These are phyloP conservation scores for Sternarchorhynchus goeldii DNA, from an alignment of 2,797 vertebrate genomes.

Conservation along the genomic window DNA sequence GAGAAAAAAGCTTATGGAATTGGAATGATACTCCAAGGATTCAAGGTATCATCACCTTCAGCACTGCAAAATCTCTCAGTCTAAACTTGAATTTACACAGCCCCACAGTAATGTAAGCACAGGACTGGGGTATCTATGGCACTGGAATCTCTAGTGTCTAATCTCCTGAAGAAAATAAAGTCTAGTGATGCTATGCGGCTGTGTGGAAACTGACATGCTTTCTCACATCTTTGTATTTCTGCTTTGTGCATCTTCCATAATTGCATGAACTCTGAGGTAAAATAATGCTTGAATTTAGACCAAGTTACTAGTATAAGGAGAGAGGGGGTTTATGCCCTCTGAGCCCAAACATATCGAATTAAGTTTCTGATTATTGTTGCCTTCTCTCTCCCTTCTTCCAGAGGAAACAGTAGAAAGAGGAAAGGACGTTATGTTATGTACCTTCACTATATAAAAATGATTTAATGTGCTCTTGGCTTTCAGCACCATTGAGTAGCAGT, in stretches of 20 bases:
- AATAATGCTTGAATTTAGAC: constrained; percentile 32
- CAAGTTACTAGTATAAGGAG: constrained; percentile 25
- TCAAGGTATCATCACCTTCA: too few species aligned
- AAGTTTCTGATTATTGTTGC: constrained; percentile 70
- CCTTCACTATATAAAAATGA: constrained; percentile 81
- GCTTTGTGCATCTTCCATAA: constrained; percentile 4
- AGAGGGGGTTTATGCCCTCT: constrained; percentile 49
- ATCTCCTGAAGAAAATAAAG: too few species aligned
- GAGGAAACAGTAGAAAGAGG: constrained; percentile 69
- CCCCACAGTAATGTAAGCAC: neutral
- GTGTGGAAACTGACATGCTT: neutral
- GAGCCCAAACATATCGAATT: constrained; percentile 75
- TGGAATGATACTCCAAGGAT: too few species aligned
- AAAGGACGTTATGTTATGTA: constrained; percentile 75
- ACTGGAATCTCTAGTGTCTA: neutral
- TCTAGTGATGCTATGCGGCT: neutral
- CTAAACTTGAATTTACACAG: too few species aligned
- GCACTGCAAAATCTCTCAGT: too few species aligned
- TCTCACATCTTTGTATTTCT: constrained; percentile 3
- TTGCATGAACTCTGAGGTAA: constrained; percentile 11
- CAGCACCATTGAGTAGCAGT: constrained; percentile 75
- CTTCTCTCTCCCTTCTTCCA: constrained; percentile 57
- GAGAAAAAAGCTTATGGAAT: too few species aligned
- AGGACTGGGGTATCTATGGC: neutral
- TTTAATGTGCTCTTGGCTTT: constrained; percentile 76